Evolutionary conservation across 2,797 vertebrate genomes (phyloP), one percentile per base, ranked within the genome.

Genomic region (Eulemur mongoz): DNA sequence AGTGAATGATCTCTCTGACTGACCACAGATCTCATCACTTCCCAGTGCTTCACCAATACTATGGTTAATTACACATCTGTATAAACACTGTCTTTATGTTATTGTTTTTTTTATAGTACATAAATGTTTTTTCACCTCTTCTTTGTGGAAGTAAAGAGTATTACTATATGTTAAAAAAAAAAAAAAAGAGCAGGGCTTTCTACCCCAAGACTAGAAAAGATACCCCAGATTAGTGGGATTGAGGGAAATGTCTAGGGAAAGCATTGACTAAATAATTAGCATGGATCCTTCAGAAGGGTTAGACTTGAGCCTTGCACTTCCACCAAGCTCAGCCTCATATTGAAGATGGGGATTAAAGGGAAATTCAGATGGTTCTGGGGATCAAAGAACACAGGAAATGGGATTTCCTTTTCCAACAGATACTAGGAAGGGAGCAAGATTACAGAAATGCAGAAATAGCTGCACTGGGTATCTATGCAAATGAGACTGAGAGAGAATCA

Each of bases 361-460:
- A 84, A 96, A 85, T 13, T 6, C 48, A 78, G 14, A n/a, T 30
- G 69, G 18, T 91, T 67, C 57, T 38, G 17, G 7, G 69, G 10
- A 79, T 78, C 6, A 30, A 96, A 89, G 27, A 91, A 59, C 65
- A n/a, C 2, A 7, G 11, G 27, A 48, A 87, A 75, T 14, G 18
- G 27, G 23, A 7, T 23, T 89, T 4, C 2, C 8, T 87, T 95
- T 94, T 73, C 32, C 12, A 83, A 45, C 14, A 86, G 38, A 50
- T 30, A 79, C 50, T n/a, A 65, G 40, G 72, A 92, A 92, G 45
- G 27, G 73, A 76, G 12, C 18, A 84, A 27, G 18, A 61, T 14
- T 69, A n/a, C 30, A 96, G 57, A 63, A 15, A 89, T 92, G 81
- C 14, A 85, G 40, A 93, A 96, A 90, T 76, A n/a, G 35, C 35